Percentiles rank a stretch among this genome's conserved stretches.
These are phyloP conservation scores for Pachymerium ferrugineum DNA, from an alignment of 2,888 invertebrate genomes.

Conservation along the genomic window DNA sequence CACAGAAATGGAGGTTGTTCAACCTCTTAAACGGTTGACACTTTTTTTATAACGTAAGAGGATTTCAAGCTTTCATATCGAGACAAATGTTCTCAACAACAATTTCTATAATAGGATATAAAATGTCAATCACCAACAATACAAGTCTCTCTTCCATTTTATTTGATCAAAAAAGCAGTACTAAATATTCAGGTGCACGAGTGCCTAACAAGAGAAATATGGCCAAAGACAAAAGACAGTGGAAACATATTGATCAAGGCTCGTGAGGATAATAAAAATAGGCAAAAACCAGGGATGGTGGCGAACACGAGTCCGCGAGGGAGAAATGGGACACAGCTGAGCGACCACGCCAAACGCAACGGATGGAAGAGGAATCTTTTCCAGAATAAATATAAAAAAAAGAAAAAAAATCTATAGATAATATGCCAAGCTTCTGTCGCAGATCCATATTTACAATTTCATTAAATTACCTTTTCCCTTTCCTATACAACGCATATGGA, in stretches of 20 bases:
- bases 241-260: slow-evolving; percentile 18
- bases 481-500: background rate
- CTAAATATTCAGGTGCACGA: slow-evolving; percentile 7
- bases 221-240: slow-evolving; percentile 14
- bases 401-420: background rate
- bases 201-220: background rate
- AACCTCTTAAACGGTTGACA: background rate
- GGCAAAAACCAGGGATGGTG: slow-evolving; percentile 18
- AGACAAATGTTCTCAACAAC: background rate
- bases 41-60: background rate
- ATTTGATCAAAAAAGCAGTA: background rate
- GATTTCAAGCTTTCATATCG: background rate
- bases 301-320: slow-evolving; percentile 18
- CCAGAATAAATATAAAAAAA: background rate
- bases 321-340: slow-evolving; percentile 16
- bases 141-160: background rate
- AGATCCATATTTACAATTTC: slow-evolving; percentile 1
- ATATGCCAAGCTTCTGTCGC: slow-evolving; percentile 15
- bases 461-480: background rate
- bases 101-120: slow-evolving; percentile 18
- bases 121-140: background rate
- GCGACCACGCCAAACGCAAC: slow-evolving; percentile 14
- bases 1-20: background rate
- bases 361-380: slow-evolving; percentile 14
- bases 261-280: slow-evolving; percentile 21